Evolutionary conservation across 2,888 invertebrate genomes (phyloP), one percentile per base, ranked within the genome.

Genomic region (Eledona agricola): DNA sequence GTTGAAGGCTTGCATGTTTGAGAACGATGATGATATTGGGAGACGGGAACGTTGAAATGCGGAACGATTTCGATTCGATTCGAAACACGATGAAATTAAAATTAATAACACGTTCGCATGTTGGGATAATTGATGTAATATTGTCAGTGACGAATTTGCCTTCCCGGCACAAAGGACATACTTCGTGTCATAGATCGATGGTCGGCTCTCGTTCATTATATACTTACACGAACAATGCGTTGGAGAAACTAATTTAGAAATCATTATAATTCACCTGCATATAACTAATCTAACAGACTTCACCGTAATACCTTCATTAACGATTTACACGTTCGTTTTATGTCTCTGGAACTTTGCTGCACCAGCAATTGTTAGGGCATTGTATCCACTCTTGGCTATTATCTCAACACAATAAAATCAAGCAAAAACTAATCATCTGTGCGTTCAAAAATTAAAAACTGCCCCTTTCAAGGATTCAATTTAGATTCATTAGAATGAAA

Each of bases 71-170:
- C 45, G 32, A 45, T 45, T 45, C 11, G 45, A 34, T 45, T 34
- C 26, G 25, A 34, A 45, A 34, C 43, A 26, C 45, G 45, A 34
- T 25, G 34, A 34, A 45, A 45, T 45, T 45, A 45, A 47, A 52
- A 52, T 52, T 52, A 52, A 52, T 52, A 52, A 52, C 40, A 47
- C 40, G 28, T 46, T 46, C 22, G 40, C 53, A 47, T 53, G 47
- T 26, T 26, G 25, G n/a, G 34, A 43, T 51, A 51, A 51, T 51
- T 35, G 32, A 23, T 26, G 26, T 20, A 32, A 34, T 32, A 43
- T 43, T 43, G 45, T 45, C 45, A 45, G 45, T 25, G 45, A 31
- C 23, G 45, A 25, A 45, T 45, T 45, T 45, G 34, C 23, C 11
- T 42, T 23, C 23, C 17, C 34, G 32, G 32, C 32, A 45, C 45